Conservation (phyloP, 2,888 invertebrate genomes). For the Girardia tigrina region DNA sequence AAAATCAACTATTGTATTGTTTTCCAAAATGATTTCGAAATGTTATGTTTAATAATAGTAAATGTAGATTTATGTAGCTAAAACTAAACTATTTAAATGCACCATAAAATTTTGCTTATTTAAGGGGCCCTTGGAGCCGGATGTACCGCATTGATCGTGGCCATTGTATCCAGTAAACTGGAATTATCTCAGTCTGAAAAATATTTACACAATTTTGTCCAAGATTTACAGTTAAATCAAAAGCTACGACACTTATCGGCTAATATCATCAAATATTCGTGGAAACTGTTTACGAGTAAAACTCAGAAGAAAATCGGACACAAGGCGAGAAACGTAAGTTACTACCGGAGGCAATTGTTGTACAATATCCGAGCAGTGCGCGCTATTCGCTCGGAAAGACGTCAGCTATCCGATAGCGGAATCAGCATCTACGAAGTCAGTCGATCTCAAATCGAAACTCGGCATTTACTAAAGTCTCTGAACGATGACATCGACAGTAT, state of each 20-base stretch:
- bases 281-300: neutral
- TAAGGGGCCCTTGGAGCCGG: neutral
- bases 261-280: neutral
- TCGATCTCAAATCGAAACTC: neutral
- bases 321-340: neutral
- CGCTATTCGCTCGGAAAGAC: neutral
- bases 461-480: neutral
- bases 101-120: too few species aligned
- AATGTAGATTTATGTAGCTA: too few species aligned
- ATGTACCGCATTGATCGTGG: neutral
- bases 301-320: neutral
- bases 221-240: neutral
- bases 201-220: neutral
- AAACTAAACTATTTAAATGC: too few species aligned
- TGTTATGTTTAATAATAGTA: too few species aligned
- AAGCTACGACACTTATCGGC: neutral
- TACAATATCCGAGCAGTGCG: constrained; percentile 2
- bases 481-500: neutral
- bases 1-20: too few species aligned
- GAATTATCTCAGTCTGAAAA: constrained; percentile 11
- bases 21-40: too few species aligned
- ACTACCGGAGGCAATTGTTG: neutral
- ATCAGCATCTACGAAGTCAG: constrained; percentile 11
- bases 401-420: neutral
- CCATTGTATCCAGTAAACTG: neutral